These are phyloP conservation scores for Coendou prehensilis DNA, from an alignment of 2,797 vertebrate genomes.

Conservation along the genomic window DNA sequence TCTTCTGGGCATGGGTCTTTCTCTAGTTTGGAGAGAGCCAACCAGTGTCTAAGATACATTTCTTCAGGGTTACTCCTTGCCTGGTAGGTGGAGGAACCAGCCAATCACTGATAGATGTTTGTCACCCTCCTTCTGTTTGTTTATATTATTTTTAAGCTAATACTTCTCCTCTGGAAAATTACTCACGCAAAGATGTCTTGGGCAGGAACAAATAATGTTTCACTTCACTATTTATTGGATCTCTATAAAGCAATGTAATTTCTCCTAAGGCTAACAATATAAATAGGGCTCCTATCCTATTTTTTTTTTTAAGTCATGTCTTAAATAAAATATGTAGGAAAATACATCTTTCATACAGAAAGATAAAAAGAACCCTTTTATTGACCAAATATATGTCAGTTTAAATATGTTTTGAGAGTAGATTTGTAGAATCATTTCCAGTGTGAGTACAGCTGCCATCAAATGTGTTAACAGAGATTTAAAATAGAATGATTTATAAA, in stretches of 20 bases:
- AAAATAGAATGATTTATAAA: slow-evolving; percentile 69
- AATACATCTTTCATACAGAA: slow-evolving; percentile 57
- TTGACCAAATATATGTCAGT: slow-evolving; percentile 59
- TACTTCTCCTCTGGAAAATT: slow-evolving; percentile 72
- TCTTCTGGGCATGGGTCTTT: slow-evolving; percentile 11
- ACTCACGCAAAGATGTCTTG: slow-evolving; percentile 59
- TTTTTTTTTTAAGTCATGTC: neutral
- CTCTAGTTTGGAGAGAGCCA: slow-evolving; percentile 41
- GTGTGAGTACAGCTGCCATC: neutral
- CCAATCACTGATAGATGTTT: neutral
- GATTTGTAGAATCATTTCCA: slow-evolving; percentile 71
- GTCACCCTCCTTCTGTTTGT: neutral
- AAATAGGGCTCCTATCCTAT: slow-evolving; percentile 21
- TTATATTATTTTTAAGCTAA: slow-evolving; percentile 70
- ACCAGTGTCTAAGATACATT: neutral
- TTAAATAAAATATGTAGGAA: slow-evolving; percentile 58
- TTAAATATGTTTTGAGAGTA: slow-evolving; percentile 60
- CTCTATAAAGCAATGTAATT: slow-evolving; percentile 63
- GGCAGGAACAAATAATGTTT: slow-evolving; percentile 69
- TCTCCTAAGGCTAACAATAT: slow-evolving; percentile 54
- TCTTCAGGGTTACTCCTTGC: neutral
- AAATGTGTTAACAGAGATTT: slow-evolving; percentile 61
- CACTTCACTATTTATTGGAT: slow-evolving; percentile 58
- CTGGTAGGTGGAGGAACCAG: neutral
- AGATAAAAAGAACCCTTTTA: slow-evolving; percentile 50